Conservation (phyloP, 2,113 vertebrate genomes). For the Ginglymostoma cirratum region DNA sequence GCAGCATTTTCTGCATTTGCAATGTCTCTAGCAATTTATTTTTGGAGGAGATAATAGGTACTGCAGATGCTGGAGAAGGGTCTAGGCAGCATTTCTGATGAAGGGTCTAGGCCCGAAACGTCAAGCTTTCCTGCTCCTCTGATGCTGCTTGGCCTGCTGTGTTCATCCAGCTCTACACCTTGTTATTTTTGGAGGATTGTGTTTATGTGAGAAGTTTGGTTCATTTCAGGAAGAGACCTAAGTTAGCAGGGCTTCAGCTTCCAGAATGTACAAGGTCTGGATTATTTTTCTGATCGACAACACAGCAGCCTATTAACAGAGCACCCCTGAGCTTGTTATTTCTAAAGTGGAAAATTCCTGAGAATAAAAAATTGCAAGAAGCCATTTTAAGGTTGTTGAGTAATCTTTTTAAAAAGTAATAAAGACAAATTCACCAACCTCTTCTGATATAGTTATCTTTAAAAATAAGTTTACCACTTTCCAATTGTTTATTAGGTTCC, state of each 20-base stretch:
- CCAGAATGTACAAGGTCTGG: not conserved
- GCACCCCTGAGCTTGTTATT: not conserved
- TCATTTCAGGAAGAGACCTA: not conserved
- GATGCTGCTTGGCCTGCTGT: too few species aligned
- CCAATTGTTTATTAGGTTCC: not conserved
- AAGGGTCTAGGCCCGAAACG: too few species aligned
- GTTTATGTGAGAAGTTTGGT: not conserved
- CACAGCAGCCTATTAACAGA: not conserved
- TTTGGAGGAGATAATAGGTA: too few species aligned
- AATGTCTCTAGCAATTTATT: not conserved
- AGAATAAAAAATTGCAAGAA: not conserved
- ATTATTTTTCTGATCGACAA: not conserved
- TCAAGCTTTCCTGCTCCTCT: too few species aligned
- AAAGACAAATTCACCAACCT: not conserved
- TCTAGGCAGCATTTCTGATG: too few species aligned
- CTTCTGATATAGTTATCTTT: not conserved
- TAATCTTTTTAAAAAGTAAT: not conserved
- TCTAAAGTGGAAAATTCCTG: not conserved
- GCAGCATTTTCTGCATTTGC: not conserved
- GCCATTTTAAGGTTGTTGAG: not conserved
- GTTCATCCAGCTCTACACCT: too few species aligned
- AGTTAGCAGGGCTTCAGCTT: not conserved
- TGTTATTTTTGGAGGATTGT: not conserved
- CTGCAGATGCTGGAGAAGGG: too few species aligned
- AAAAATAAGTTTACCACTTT: not conserved